Base-by-base conservation (phyloP, 1,140 invertebrate species). In the Diachasmimorpha longicaudata region DNA sequence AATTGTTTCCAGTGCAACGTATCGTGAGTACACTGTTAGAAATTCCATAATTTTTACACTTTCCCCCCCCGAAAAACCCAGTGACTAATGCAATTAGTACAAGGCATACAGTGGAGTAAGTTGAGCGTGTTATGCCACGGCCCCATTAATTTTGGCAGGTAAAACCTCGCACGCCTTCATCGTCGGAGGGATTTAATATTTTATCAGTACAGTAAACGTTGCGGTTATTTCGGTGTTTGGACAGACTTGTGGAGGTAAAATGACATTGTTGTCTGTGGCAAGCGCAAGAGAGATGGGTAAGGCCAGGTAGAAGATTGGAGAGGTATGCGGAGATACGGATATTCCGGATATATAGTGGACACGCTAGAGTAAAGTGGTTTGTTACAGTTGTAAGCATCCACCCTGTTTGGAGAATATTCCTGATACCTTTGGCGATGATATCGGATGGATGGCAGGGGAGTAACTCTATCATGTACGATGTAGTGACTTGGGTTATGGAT, bases 91-190 rank as follows among this genome's bases (percentile, higher is more conserved):
- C 36, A 68, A 68, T 68, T 68, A 68, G 66, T 68, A 36, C 0
- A 68, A 39, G 48, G 66, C 36, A 19, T 37, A 68, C 36, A 39
- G 36, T 39, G 25, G 25, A 23, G 58, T 63, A 37, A 68, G 66
- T 19, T n/a, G 66, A 68, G 66, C 36, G 25, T 68, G 66, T 68
- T 13, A 16, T 39, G 31, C 31, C 36, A 68, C 66, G 66, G 14
- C 66, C 66, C 66, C 66, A 68, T 68, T 68, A 68, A 68, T 68
- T 68, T 68, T 68, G 66, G 66, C 66, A 68, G 31, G 48, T 52
- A 52, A 52, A 52, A 68, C 21, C 14, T 63, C 23, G 58, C 6
- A 25, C 58, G 23, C 21, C 58, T 68, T 3, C 66, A 68, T 68
- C 36, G 36, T 39, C 58, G 23, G 39, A 13, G 14, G 31, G 66